Evolutionary conservation across 2,113 vertebrate species (phyloP).

Genomic region (Ciconia stormi): DNA sequence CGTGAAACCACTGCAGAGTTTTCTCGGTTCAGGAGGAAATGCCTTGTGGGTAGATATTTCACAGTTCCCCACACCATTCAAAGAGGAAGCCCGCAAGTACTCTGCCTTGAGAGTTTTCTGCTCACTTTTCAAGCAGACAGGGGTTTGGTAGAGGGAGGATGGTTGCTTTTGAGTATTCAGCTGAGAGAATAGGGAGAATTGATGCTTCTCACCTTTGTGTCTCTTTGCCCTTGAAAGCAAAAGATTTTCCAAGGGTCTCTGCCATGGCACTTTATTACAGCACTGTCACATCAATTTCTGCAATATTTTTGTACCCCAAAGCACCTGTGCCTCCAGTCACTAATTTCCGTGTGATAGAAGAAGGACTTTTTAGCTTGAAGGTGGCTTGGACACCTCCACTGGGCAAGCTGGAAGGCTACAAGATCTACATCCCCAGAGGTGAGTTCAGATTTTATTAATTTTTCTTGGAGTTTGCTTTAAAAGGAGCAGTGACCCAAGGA

Average conservation of each 20-base stretch:
- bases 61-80: background rate
- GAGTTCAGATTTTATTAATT: background rate
- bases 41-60: background rate
- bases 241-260: background rate
- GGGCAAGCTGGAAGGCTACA: constrained; percentile 81
- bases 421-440: constrained; percentile 87
- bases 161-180: background rate
- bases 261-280: background rate
- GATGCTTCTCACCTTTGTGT: background rate
- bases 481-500: background rate
- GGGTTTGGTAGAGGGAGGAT: background rate
- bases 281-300: background rate
- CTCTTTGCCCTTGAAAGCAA: background rate
- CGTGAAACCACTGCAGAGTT: background rate
- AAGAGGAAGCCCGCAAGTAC: background rate
- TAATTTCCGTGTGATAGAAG: constrained; percentile 88
- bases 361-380: constrained; percentile 83
- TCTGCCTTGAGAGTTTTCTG: background rate
- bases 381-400: constrained; percentile 83
- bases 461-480: background rate
- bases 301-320: constrained; percentile 31
- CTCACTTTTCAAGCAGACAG: background rate
- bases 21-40: background rate
- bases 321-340: constrained; percentile 81
- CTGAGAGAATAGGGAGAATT: background rate